A percentile compares a stretch with the other conserved stretches of the same genome.
These are phyloP conservation scores for Thelaira solivaga DNA, from an alignment of 2,888 invertebrate genomes.

Conservation along the genomic window DNA sequence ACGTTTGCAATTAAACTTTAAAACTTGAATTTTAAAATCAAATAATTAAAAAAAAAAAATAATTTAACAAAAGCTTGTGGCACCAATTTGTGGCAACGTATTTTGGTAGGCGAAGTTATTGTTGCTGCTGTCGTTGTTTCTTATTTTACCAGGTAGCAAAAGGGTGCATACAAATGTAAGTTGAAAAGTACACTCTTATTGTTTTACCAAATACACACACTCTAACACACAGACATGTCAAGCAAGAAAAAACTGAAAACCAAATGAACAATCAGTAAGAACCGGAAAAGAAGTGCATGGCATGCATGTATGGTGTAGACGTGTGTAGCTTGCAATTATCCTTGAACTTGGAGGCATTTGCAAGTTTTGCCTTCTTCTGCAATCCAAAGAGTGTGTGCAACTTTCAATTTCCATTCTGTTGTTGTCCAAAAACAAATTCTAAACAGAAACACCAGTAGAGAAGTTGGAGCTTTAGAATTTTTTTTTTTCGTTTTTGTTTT, in stretches of 20 bases:
- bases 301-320: neutral
- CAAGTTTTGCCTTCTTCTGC: constrained; percentile 37
- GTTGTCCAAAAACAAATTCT: neutral
- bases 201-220: too few species aligned
- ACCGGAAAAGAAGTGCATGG: neutral
- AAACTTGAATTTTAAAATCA: too few species aligned
- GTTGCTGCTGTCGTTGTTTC: too few species aligned
- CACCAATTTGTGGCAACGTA: too few species aligned
- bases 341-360: constrained; percentile 61
- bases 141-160: too few species aligned
- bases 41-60: too few species aligned
- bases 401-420: neutral
- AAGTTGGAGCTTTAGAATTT: neutral
- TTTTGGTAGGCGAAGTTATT: too few species aligned
- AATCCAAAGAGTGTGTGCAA: neutral
- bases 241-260: neutral
- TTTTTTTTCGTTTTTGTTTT: neutral
- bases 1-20: too few species aligned
- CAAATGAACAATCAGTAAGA: neutral
- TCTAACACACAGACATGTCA: too few species aligned
- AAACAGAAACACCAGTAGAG: neutral
- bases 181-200: neutral
- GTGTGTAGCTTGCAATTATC: constrained; percentile 39
- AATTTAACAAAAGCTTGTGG: too few species aligned
- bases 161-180: too few species aligned